Evolutionary conservation across 1,140 invertebrate species (phyloP).

Genomic region (Heliconius hewitsoni): DNA sequence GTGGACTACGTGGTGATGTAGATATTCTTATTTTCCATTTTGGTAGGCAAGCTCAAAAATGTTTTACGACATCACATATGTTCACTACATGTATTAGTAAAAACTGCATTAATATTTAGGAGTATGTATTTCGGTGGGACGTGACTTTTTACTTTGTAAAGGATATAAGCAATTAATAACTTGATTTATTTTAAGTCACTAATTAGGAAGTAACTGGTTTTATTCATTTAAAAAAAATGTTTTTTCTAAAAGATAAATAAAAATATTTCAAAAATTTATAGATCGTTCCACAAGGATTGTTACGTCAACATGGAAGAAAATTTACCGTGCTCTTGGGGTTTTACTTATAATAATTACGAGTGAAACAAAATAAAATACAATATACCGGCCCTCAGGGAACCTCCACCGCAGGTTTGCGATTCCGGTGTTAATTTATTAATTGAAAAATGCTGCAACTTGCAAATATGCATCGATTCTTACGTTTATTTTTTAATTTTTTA

Average conservation of each 20-base stretch:
- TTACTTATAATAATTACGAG: constrained; percentile 5
- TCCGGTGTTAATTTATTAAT: neutral
- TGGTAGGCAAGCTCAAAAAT: too few species aligned
- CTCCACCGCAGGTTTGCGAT: neutral
- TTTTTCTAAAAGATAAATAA: neutral
- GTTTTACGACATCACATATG: too few species aligned
- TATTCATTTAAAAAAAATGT: neutral
- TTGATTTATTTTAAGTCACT: neutral
- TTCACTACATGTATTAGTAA: too few species aligned
- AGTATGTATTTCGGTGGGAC: too few species aligned
- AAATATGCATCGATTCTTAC: too few species aligned
- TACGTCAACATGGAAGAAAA: constrained; percentile 8
- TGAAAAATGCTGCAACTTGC: neutral
- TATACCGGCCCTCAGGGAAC: neutral
- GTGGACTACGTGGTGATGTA: too few species aligned
- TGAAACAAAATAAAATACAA: constrained; percentile 10
- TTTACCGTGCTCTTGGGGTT: constrained; percentile 2
- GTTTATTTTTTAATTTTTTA: neutral
- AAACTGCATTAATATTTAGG: too few species aligned
- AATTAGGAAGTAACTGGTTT: too few species aligned
- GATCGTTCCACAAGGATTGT: neutral
- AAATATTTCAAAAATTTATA: neutral
- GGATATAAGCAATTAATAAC: neutral
- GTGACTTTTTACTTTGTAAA: too few species aligned
- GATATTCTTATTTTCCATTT: too few species aligned